Base-by-base conservation (phyloP, 1,140 invertebrate genomes). In the Maniola jurtina region DNA sequence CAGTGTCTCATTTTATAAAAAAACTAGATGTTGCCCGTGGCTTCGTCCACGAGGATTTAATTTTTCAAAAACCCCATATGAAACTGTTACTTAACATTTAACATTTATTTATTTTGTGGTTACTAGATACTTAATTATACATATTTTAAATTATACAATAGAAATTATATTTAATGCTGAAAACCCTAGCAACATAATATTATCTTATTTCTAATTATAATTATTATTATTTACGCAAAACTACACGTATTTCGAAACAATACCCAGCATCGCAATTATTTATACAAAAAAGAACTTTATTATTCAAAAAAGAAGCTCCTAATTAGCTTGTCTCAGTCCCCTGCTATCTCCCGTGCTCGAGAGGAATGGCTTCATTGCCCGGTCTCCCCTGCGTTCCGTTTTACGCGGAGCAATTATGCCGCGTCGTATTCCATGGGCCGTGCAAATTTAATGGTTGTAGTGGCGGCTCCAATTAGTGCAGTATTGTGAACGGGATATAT, bases 401-500 rank as follows among this genome's bases (percentile, higher is more conserved):
- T 64, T 68, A 68, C 62, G 70, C 34, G 35, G 59, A 50, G 63
- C 77, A 85, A 83, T 83, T 82, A 82, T 73, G 50, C 59, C 66
- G 60, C 48, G 71, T 75, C 67, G 54, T 78, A 64, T 74, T 77
- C 68, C 66, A 64, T 50, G 55, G 71, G 33, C 71, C 72, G 75
- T 69, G 76, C 60, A 74, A 81, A 85, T 82, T 84, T 83, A 84
- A 83, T 79, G 80, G 72, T 62, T 68, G 52, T 65, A 64, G 63
- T 72, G 68, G 64, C 61, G 59, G 47, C 62, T 16, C 69, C 68
- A 71, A 76, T 76, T 76, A 76, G 72, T 59, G 62, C 40, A 38
- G 38, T 50, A 60, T 69, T 69, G 61, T 69, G 25, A 47, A 59
- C 54, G n/a, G n/a, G 10, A 38, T 58, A 13, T 55, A 52, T 54